Conservation (phyloP, 2,888 invertebrate species). For the Conops quadrifasciatus region DNA sequence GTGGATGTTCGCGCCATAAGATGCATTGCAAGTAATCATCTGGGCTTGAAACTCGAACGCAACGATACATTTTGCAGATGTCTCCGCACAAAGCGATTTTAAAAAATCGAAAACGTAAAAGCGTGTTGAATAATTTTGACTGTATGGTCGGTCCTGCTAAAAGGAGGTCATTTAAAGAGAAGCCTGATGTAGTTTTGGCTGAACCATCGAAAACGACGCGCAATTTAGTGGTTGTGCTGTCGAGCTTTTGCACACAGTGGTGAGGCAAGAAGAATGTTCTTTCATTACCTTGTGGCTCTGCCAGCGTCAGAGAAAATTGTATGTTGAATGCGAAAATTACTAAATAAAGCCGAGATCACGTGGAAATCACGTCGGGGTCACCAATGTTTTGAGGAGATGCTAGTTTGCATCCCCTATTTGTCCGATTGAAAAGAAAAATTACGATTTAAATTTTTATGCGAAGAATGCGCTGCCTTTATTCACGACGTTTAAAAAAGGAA, state of each 20-base stretch:
- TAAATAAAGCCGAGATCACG: no score
- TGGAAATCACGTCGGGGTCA: no score
- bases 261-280: slow-evolving; percentile 16
- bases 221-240: slow-evolving; percentile 34
- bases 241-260: slow-evolving; percentile 14
- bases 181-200: slow-evolving; percentile 13
- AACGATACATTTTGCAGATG: slow-evolving; percentile 44
- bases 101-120: slow-evolving; percentile 4
- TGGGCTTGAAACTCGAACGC: slow-evolving; percentile 36
- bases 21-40: slow-evolving; percentile 40
- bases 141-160: slow-evolving; percentile 21
- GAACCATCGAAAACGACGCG: slow-evolving; percentile 33
- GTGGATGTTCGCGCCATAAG: slow-evolving; percentile 36
- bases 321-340: no score
- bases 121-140: neutral
- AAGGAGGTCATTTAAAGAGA: slow-evolving; percentile 1
- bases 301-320: neutral
- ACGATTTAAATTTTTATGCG: no score
- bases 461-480: no score
- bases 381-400: no score
- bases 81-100: slow-evolving; percentile 36
- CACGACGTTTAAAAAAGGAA: no score
- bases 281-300: neutral
- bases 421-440: no score
- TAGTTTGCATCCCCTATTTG: no score